phyloP scores from a whole-genome alignment of 1,140 invertebrate species.

The Reticulitermes speratus region DNA sequence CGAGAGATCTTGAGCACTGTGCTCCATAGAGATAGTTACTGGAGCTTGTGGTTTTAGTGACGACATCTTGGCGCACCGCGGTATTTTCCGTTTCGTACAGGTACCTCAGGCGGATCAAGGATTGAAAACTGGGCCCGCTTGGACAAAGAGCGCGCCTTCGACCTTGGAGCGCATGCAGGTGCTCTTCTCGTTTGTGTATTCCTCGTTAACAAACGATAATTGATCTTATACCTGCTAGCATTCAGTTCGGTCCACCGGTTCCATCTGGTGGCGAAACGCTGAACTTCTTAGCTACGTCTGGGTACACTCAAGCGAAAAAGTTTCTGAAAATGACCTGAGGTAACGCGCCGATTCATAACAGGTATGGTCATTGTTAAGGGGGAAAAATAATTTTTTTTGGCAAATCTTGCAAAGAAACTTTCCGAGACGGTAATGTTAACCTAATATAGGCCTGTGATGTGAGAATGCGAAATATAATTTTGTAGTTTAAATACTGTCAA shows the following conservation, averaged over 20 bases:
- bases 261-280: not conserved
- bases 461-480: too few species aligned
- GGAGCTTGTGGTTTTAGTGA: too few species aligned
- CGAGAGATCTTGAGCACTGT: too few species aligned
- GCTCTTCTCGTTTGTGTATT: not conserved
- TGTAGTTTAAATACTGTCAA: too few species aligned
- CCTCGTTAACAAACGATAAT: slow-evolving; percentile 12
- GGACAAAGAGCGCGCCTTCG: not conserved
- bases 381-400: too few species aligned
- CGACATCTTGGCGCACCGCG: not conserved
- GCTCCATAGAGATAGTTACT: too few species aligned
- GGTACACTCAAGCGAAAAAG: not conserved
- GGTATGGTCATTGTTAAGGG: too few species aligned
- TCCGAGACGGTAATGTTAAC: too few species aligned
- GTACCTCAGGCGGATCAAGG: not conserved
- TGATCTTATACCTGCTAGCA: slow-evolving; percentile 10
- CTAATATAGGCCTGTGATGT: too few species aligned
- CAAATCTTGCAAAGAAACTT: too few species aligned
- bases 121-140: not conserved
- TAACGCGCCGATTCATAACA: too few species aligned
- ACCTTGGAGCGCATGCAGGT: slow-evolving; percentile 6
- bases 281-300: not conserved
- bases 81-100: not conserved
- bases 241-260: not conserved
- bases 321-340: too few species aligned